Evolutionary conservation across 1,140 invertebrate species (phyloP), one percentile per base, ranked within the genome.

Genomic region (Lethrus apterus): DNA sequence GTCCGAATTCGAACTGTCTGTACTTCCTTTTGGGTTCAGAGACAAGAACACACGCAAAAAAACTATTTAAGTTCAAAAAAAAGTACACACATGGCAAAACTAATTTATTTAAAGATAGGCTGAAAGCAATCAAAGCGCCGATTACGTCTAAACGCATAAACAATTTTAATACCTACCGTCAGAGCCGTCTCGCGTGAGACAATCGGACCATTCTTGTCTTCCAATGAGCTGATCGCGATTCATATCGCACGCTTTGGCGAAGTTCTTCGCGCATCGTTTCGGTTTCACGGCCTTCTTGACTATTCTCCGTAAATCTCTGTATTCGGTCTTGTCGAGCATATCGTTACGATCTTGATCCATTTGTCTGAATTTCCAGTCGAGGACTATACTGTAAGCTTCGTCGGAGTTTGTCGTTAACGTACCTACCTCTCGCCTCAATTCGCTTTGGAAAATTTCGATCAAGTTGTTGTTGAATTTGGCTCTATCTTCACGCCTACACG

Each of bases 281-380:
- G 92, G 92, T 55, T 85, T 84, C 13, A 94, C 84, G 15, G 86
- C 80, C 68, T 89, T 88, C 61, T 84, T 87, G 1, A 93, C 83
- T 18, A 93, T 74, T 50, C 81, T 73, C 44, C 81, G 77, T 3
- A 95, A 69, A 46, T 85, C 83, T 51, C 80, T 74, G 56, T 91
- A 88, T 64, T 96, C 93, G 23, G 75, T 73, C 52, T 80, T 80
- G 57, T 87, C 81, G 36, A 96, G 66, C 32, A 72, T 70, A 17
- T 77, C 75, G 66, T 92, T 87, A 9, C 71, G 72, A 66, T 94
- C 83, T 20, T 67, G 66, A 68, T 96, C 91, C 56, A 95, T 69
- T 32, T 81, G 74, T 1, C 71, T 65, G 58, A 94, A 96, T 65
- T 95, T 94, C 92, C 92, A 95, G 32, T 84, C 79, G 5, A 91